Conservation (phyloP, 2,888 invertebrate genomes). For the Acrocyrtus sp. region DNA sequence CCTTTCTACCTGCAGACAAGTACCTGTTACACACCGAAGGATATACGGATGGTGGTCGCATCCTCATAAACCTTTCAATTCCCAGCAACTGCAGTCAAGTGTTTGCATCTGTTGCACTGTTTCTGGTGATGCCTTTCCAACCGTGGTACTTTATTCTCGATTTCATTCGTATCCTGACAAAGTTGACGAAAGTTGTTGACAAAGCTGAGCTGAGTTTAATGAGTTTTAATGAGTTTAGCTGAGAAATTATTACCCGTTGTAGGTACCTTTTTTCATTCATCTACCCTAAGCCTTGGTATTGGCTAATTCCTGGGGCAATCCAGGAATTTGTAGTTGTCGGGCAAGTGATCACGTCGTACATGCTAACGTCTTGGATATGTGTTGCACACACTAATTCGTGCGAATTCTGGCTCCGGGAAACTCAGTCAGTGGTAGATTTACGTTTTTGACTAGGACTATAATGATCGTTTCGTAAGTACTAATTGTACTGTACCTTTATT, state of each 20-base stretch:
- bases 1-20: slow-evolving; percentile 30
- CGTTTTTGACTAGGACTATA: too few relatives aligned
- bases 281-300: slow-evolving; percentile 45
- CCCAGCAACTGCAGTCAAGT: slow-evolving; percentile 38
- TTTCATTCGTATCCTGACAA: too few relatives aligned
- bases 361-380: slow-evolving; percentile 28
- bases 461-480: too few relatives aligned
- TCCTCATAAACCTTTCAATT: slow-evolving; percentile 34
- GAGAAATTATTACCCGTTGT: too few relatives aligned
- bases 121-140: slow-evolving; percentile 27
- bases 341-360: slow-evolving; percentile 29
- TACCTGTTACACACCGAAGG: slow-evolving; percentile 31
- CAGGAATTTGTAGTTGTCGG: slow-evolving; percentile 46
- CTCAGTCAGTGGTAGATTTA: slow-evolving; percentile 12
- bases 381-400: slow-evolving; percentile 39
- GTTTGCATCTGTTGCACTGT: slow-evolving; percentile 35
- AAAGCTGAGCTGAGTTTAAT: too few relatives aligned
- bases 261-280: slow-evolving; percentile 33
- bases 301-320: slow-evolving; percentile 48
- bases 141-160: too few relatives aligned
- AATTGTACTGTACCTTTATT: too few relatives aligned
- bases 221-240: too few relatives aligned
- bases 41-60: slow-evolving; percentile 29
- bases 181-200: too few relatives aligned
- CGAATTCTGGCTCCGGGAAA: slow-evolving; percentile 14